Base-by-base conservation (phyloP, 2,797 vertebrate species). In the Knipowitschia caucasica region DNA sequence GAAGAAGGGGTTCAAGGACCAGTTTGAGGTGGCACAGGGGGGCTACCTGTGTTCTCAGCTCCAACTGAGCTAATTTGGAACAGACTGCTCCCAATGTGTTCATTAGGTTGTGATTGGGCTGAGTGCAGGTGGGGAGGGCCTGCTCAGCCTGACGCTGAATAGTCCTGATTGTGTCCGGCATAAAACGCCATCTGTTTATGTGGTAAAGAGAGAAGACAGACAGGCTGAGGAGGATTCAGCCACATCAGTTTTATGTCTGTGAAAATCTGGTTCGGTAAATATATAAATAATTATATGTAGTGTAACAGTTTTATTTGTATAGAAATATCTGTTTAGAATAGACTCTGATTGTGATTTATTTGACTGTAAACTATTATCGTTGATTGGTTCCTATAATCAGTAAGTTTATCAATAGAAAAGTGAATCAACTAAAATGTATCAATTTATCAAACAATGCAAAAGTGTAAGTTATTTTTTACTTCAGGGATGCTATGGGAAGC, bases 1-100 rank as follows among this genome's bases (percentile, higher is more conserved):
- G 83, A 66, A 67, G n/a, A 66, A 68, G 80, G 64, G 11, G 79
- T 71, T 78, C 70, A 86, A 81, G 73, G 71, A 78, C 64, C 57
- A 69, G 68, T 64, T 73, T 62, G 67, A 53, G 73, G 64, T 73
- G 75, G 78, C 34, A 52, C 50, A 39, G 33, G 47, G 45, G 53
- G 74, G 84, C 89, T 92, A 94, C 93, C 92, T 94, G 93, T 92
- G 90, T 89, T 90, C 89, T 82, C 77, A 60, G 69, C 87, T 92
- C 92, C 93, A 91, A 94, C 92, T 94, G 93, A 91, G 92, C 86
- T 94, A 93, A 96, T 95, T 95, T 92, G 89, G 92, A 92, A 92
- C 93, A 95, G 93, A 92, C 93, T 92, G 91, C 88, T 92, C 91
- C 89, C 91, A 93, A 92, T 88, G 89, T 93, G 94, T 94, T 96